Percentiles rank a stretch among this genome's conserved stretches.
Evolutionary conservation across 2,888 invertebrate genomes (phyloP).

Genomic region (Danaus chrysippus): DNA sequence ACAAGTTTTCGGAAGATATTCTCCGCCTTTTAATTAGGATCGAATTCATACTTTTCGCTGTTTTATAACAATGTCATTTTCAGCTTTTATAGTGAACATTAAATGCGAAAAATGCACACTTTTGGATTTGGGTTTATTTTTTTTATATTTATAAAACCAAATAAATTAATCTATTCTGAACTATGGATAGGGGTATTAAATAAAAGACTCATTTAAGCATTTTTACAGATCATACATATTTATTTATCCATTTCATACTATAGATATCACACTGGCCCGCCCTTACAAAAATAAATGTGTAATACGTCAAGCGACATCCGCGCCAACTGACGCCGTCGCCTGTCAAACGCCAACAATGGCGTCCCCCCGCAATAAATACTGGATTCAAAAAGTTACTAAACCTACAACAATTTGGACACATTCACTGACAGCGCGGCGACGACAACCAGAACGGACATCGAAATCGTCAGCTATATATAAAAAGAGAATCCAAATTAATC

Average conservation of each 20-base stretch:
- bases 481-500: slow-evolving; percentile 70
- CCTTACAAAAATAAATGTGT: slow-evolving; percentile 79
- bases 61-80: no score
- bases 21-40: no score
- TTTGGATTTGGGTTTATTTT: no score
- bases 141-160: no score
- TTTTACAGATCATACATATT: slow-evolving; percentile 80
- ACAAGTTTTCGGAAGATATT: no score
- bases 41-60: no score
- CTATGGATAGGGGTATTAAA: slow-evolving; percentile 20
- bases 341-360: slow-evolving; percentile 39
- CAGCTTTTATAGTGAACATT: no score
- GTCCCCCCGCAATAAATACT: slow-evolving; percentile 56
- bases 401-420: slow-evolving; percentile 72
- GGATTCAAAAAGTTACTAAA: slow-evolving; percentile 62
- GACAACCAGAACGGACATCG: slow-evolving; percentile 54
- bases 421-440: slow-evolving; percentile 58
- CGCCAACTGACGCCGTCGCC: slow-evolving; percentile 59
- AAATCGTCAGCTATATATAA: slow-evolving; percentile 66
- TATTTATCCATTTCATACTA: slow-evolving; percentile 78
- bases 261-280: slow-evolving; percentile 80
- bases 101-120: no score
- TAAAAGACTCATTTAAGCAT: slow-evolving; percentile 56
- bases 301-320: slow-evolving; percentile 70
- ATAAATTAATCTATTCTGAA: no score